Percentiles rank a stretch among this genome's conserved stretches.
Conservation (phyloP, 1,140 invertebrate genomes). For the Scaptomyza pallida region DNA sequence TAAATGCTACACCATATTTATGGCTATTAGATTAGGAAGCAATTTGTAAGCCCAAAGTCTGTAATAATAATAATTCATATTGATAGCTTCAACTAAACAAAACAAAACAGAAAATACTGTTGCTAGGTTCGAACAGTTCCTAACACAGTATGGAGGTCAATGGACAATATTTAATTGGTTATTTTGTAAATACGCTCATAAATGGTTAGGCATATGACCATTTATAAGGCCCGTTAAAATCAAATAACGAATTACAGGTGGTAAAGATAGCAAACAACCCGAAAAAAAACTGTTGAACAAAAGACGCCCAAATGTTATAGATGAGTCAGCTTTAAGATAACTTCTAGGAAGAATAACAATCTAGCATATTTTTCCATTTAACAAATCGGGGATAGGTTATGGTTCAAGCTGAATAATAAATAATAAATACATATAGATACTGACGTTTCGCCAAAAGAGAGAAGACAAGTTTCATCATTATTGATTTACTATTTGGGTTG, state of each 20-base stretch:
- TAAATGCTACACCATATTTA: constrained; percentile 45
- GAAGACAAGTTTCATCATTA: constrained; percentile 24
- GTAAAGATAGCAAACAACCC: constrained; percentile 26
- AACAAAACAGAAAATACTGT: constrained; percentile 8
- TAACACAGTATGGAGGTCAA: constrained; percentile 11
- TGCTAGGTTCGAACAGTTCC: constrained; percentile 20
- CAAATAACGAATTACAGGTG: constrained; percentile 35
- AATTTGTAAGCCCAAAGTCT: neutral
- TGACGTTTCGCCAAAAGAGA: neutral
- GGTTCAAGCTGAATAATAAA: constrained; percentile 23
- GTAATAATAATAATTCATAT: neutral
- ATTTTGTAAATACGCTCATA: constrained; percentile 37
- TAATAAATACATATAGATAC: constrained; percentile 7
- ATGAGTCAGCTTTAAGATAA: constrained; percentile 20
- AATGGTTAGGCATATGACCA: constrained; percentile 37
- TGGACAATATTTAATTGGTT: constrained; percentile 10
- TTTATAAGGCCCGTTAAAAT: constrained; percentile 44
- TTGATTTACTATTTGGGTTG: neutral
- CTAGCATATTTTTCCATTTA: neutral
- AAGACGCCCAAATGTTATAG: neutral
- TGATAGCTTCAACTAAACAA: neutral
- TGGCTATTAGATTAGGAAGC: constrained; percentile 28
- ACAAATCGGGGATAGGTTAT: constrained; percentile 43
- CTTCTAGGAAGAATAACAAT: neutral
- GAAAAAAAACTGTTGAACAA: neutral